Conservation (phyloP, 2,797 vertebrate species). For the Botia almorhae region DNA sequence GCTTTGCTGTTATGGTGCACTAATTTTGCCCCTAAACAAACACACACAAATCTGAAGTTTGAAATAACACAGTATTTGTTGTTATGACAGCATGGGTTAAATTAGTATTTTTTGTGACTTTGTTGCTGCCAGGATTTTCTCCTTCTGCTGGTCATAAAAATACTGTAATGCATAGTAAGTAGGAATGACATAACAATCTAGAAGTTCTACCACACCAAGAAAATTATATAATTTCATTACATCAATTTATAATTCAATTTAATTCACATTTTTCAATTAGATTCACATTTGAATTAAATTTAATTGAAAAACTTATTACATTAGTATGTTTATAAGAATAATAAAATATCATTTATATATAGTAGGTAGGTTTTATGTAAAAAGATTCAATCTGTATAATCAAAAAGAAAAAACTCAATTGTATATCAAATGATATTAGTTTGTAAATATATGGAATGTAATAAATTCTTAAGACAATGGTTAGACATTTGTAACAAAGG, state of each 20-base stretch:
- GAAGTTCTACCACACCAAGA: no score
- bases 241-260: no score
- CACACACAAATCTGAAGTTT: background rate
- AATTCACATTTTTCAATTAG: no score
- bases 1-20: background rate
- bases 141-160: background rate
- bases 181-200: background rate
- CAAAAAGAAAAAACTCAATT: constrained; percentile 15
- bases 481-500: background rate
- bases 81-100: background rate
- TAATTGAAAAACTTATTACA: no score
- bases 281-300: no score
- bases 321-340: no score
- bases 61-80: background rate
- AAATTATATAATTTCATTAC: no score
- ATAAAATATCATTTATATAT: background rate
- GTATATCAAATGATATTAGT: background rate
- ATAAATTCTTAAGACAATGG: background rate
- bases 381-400: background rate
- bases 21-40: background rate
- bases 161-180: background rate
- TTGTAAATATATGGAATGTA: background rate
- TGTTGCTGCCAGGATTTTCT: background rate
- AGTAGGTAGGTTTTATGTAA: constrained; percentile 1
- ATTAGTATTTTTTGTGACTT: background rate